Percentiles rank a stretch among this genome's conserved stretches.
phyloP scores from a whole-genome alignment of 2,797 vertebrate species.

The Serranus cabrilla region DNA sequence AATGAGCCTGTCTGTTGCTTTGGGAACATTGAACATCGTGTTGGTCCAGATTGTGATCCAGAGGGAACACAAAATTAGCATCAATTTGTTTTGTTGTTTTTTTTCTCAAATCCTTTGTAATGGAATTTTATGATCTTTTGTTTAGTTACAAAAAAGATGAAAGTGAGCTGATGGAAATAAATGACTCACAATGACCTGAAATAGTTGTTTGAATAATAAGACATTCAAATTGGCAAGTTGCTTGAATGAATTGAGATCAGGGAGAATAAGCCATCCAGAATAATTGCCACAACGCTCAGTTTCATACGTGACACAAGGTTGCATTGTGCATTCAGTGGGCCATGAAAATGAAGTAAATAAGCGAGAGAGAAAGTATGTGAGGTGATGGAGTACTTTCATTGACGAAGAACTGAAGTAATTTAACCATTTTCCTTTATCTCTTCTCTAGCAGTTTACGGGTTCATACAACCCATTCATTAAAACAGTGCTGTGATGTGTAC shows the following conservation, averaged over 20 bases:
- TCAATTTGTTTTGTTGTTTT: neutral
- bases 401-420: neutral
- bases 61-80: neutral
- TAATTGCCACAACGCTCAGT: neutral
- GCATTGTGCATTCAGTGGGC: neutral
- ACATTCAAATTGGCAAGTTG: neutral
- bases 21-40: neutral
- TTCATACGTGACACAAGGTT: slow-evolving; percentile 6
- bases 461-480: neutral
- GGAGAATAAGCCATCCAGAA: neutral
- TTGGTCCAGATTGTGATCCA: slow-evolving; percentile 3
- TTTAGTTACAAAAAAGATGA: neutral
- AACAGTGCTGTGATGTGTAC: neutral
- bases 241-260: neutral
- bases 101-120: neutral
- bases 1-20: slow-evolving; percentile 11
- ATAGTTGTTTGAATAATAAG: slow-evolving; percentile 1
- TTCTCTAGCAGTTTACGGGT: neutral
- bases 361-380: neutral
- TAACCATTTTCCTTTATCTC: neutral
- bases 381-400: neutral
- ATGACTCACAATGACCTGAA: neutral
- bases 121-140: neutral
- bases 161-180: neutral
- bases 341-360: neutral